These are phyloP conservation scores for Galbula dea DNA, from an alignment of 2,113 vertebrate genomes.

Conservation along the genomic window DNA sequence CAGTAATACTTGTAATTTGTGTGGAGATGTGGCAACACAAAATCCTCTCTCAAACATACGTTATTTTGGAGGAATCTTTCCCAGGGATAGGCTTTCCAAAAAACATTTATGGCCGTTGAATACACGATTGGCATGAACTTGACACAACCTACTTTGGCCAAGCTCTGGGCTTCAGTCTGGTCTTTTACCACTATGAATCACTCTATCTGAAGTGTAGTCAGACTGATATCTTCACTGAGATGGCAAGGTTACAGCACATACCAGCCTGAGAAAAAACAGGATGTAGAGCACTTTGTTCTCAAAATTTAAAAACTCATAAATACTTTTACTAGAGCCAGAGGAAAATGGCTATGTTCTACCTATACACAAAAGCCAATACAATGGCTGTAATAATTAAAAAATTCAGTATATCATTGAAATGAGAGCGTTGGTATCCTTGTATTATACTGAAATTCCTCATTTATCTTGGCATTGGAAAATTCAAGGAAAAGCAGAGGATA, in stretches of 20 bases:
- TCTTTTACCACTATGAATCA: conserved; percentile 20
- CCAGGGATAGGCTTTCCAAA: conserved; percentile 21
- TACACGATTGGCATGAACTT: conserved; percentile 13
- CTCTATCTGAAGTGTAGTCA: not conserved
- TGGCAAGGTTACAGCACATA: not conserved
- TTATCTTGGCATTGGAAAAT: not conserved
- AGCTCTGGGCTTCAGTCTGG: conserved; percentile 1
- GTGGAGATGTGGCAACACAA: not conserved
- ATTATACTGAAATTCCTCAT: not conserved
- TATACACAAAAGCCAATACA: not conserved
- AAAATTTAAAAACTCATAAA: not conserved
- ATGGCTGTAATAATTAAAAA: not conserved
- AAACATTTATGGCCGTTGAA: conserved; percentile 30
- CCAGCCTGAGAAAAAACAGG: not conserved
- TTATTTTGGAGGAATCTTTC: conserved; percentile 29
- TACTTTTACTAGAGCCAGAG: not conserved
- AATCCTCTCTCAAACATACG: not conserved
- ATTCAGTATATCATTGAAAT: not conserved
- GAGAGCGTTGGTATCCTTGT: not conserved
- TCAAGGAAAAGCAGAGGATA: not conserved
- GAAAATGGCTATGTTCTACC: not conserved
- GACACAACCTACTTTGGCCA: conserved; percentile 3
- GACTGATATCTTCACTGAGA: not conserved
- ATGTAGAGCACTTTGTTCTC: not conserved
- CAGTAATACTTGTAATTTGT: conserved; percentile 38